phyloP scores from a whole-genome alignment of 2,797 vertebrate species.

The Danionella dracula region DNA sequence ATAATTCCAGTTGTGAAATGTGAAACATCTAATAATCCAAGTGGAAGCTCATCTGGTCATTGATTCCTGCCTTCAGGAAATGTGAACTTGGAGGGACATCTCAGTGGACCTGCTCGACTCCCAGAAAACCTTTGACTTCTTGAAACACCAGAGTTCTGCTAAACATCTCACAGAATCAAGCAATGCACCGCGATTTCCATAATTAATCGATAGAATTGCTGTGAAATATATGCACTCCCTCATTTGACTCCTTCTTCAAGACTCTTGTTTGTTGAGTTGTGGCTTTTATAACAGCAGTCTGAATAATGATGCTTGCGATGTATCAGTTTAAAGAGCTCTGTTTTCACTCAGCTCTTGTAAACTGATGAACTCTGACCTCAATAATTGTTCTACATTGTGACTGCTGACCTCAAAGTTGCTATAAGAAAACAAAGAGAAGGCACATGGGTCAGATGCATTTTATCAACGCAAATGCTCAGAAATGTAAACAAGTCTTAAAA shows the following conservation, averaged over 20 bases:
- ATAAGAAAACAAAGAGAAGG: constrained; percentile 47
- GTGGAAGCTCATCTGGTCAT: constrained; percentile 63
- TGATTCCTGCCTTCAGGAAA: constrained; percentile 64
- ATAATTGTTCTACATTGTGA: constrained; percentile 65
- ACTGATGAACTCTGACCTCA: constrained; percentile 53
- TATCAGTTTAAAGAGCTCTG: constrained; percentile 17
- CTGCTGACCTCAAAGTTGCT: constrained; percentile 51
- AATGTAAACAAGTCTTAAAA: constrained; percentile 3
- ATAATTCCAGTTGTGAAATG: too few relatives aligned
- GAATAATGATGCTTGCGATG: constrained; percentile 21
- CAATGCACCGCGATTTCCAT: constrained; percentile 52
- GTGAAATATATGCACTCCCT: background rate
- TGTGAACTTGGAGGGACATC: constrained; percentile 59
- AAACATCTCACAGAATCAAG: constrained; percentile 53
- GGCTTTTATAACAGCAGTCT: constrained; percentile 11
- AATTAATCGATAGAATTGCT: constrained; percentile 36
- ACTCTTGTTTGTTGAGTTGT: background rate
- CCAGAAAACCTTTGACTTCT: constrained; percentile 64
- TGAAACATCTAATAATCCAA: constrained; percentile 62
- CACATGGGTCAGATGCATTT: constrained; percentile 45
- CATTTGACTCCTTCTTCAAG: background rate
- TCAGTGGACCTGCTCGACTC: constrained; percentile 63
- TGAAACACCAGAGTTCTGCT: constrained; percentile 64
- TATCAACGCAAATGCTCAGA: constrained; percentile 6
- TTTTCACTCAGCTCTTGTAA: constrained; percentile 54